Base-by-base conservation (phyloP, 2,113 vertebrate genomes). In the Epinephelus lanceolatus region DNA sequence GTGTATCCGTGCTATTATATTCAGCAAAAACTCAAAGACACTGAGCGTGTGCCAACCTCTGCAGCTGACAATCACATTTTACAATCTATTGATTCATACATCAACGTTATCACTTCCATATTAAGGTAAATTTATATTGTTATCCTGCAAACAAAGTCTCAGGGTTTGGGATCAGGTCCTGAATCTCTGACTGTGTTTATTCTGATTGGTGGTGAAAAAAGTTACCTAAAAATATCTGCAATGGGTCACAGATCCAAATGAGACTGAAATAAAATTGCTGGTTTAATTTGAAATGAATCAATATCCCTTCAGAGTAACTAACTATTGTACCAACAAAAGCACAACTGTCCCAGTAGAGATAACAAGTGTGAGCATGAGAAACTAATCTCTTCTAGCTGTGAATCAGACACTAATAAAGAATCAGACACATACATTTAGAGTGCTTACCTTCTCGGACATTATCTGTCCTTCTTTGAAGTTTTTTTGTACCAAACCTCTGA, bases 1-100 rank as follows among this genome's bases (percentile, higher is more conserved):
- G 80, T 86, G 18, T 81, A 66, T 76, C 25, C 52, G 42, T 63
- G 53, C 49, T 66, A 69, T 80, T 80, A 72, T 14, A 75, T 52
- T 77, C 45, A 77, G 15, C 61, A 75, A 69, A 66, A 70, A 33
- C 10, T 56, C 42, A 53, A 71, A 78, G 25, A 30, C 30, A 80
- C 3, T 30, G 21, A 51, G 13, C 53, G 4, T 61, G 52, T 61
- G 52, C 57, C 37, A 68, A 60, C n/a, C 30, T 63, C 30, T 71
- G 23, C 18, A 62, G 72, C 76, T 66, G 63, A 78, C 21, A 61
- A 51, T 61, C 66, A 56, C 63, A 33, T 67, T 75, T 17, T 42
- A 60, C 33, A 69, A 56, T 72, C 33, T 77, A 21, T 30, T 33
- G 7, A 3, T 33, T n/a, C 30, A 76, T 57, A 23, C 4, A 27